phyloP scores from a whole-genome alignment of 2,113 vertebrate genomes.

The Pseudois nayaur region DNA sequence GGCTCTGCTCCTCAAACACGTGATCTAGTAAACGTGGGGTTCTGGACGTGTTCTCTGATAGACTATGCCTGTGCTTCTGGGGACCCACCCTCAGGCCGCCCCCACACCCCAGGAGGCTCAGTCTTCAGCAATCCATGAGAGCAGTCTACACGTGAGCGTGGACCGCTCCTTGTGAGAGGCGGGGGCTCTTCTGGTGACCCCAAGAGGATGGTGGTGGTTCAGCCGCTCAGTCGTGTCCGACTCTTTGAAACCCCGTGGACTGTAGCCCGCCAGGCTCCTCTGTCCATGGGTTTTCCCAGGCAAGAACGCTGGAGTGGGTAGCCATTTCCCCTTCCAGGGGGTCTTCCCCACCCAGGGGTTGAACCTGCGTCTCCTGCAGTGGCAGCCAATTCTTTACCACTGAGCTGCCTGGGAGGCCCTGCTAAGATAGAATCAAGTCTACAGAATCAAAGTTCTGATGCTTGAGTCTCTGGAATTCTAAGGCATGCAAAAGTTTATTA shows the following conservation, averaged over 20 bases:
- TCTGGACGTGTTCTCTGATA: neutral
- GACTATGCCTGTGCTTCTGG: neutral
- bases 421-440: neutral
- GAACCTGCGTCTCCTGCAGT: neutral
- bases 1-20: neutral
- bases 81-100: neutral
- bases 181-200: neutral
- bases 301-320: neutral
- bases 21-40: neutral
- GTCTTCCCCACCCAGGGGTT: neutral
- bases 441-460: neutral
- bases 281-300: neutral
- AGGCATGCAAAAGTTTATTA: neutral
- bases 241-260: neutral
- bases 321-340: neutral
- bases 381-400: neutral
- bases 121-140: accelerated
- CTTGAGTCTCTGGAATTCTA: neutral
- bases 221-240: accelerated
- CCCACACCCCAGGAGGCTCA: neutral
- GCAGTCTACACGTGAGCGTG: neutral
- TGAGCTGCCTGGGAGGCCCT: neutral
- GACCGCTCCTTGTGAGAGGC: accelerated
- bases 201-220: neutral
- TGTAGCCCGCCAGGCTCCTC: neutral